Conservation (phyloP, 2,797 vertebrate genomes). For the Poliocrania exsul region DNA sequence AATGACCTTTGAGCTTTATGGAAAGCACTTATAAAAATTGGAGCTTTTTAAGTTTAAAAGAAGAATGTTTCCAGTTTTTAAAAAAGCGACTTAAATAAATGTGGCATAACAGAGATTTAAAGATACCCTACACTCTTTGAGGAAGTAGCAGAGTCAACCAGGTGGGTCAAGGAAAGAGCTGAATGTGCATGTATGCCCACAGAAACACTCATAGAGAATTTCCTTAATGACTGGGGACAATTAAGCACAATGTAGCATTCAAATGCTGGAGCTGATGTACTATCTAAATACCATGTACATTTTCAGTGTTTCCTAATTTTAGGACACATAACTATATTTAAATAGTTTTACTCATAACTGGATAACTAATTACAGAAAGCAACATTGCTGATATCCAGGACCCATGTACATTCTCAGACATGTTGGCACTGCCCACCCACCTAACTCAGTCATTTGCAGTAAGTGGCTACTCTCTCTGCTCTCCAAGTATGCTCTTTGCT, state of each 20-base stretch:
- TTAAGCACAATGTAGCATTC: not conserved
- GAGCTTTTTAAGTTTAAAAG: not conserved
- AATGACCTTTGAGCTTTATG: not conserved
- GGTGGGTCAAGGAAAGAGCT: not conserved
- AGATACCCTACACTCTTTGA: not conserved
- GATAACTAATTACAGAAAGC: not conserved
- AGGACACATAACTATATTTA: not conserved
- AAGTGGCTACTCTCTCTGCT: not conserved
- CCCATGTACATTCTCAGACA: not conserved
- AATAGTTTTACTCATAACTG: not conserved
- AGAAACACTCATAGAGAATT: not conserved
- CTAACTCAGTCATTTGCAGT: not conserved
- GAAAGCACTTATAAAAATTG: not conserved
- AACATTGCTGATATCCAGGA: not conserved
- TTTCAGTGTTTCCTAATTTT: not conserved
- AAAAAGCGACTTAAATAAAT: not conserved
- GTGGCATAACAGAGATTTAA: not conserved
- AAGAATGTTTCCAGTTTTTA: not conserved
- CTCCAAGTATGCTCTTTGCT: not conserved
- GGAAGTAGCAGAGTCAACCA: not conserved
- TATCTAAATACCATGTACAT: not conserved
- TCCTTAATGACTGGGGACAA: not conserved
- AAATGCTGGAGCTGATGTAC: not conserved
- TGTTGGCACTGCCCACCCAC: not conserved
- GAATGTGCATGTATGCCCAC: not conserved